Conservation (phyloP, 2,888 invertebrate genomes). For the Lasioglossum pauxillum region DNA sequence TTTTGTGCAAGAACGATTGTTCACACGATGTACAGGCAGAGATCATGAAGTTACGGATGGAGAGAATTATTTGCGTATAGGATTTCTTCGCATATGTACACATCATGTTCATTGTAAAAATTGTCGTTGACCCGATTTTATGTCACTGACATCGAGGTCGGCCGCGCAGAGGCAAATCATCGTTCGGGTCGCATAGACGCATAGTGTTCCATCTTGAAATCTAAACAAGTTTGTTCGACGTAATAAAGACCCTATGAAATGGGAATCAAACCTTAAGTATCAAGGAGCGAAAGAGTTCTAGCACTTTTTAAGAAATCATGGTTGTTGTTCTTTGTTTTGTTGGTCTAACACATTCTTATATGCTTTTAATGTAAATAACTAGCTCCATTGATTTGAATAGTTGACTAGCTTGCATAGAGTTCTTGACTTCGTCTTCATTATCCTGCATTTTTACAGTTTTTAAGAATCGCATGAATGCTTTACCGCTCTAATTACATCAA, state of each 20-base stretch:
- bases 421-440: not conserved
- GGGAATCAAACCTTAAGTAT: not conserved
- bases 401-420: not conserved
- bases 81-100: conserved; percentile 33
- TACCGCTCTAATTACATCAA: too few species aligned
- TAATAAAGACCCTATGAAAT: not conserved
- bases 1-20: conserved; percentile 17
- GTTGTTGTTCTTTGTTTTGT: not conserved
- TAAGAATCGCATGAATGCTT: not conserved
- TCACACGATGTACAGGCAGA: conserved; percentile 20
- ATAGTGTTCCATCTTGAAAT: not conserved
- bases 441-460: not conserved
- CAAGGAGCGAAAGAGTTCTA: not conserved
- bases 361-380: not conserved
- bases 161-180: conserved; percentile 43
- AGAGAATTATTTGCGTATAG: conserved; percentile 37
- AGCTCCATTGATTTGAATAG: not conserved
- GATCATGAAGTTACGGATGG: conserved; percentile 40
- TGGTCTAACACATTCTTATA: not conserved
- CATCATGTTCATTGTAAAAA: conserved; percentile 65
- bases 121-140: conserved; percentile 63
- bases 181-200: conserved; percentile 5
- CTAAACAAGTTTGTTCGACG: not conserved
- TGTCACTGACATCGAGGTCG: conserved; percentile 57
- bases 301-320: not conserved